Base-by-base conservation (phyloP, 2,888 invertebrate species). In the Eubasilissa splendida region DNA sequence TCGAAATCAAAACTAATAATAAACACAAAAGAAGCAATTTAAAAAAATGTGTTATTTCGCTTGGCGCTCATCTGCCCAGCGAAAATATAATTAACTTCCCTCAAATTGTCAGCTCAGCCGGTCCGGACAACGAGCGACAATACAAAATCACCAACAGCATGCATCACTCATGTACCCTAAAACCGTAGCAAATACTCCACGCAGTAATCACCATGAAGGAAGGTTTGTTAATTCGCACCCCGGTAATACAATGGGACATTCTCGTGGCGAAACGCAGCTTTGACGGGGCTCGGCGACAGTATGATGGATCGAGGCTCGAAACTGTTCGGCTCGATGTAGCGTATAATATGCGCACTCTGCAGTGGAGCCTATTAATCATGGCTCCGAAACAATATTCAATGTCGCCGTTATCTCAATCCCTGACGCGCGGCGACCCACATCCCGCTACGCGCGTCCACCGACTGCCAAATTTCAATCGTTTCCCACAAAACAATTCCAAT, bases 341-440 rank as follows among this genome's bases (percentile, higher is more conserved):
- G 78, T 73, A 63, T 63, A 58, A 79, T 79, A 59, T 66, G 79
- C 65, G 73, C 65, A 73, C 74, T 74, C 65, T 56, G 60, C 22
- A 54, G 52, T 4, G 53, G 10, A 54, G 70, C 79, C 81, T 79
- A 81, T 81, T 79, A 81, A 81, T 81, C 81, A 81, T 31, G 50
- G 76, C 50, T 65, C 59, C 66, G 58, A 76, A 80, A 77, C 80
- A 76, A 77, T 71, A 63, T 71, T 78, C 42, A 74, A 14, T 59
- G 31, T 74, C 14, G 59, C 33, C 59, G 52, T 50, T 63, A 60
- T 76, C 76, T 31, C 76, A 63, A 53, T 59, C 58, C 42, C 53
- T n/a, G 42, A 33, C 22, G 54, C 11, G 71, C 68, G 42, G 68
- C 9, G 68, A 9, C 68, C 33, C 5, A 14, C 31, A 7, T 42